Base-by-base conservation (phyloP, 2,113 vertebrate species). In the Tamias sibiricus region DNA sequence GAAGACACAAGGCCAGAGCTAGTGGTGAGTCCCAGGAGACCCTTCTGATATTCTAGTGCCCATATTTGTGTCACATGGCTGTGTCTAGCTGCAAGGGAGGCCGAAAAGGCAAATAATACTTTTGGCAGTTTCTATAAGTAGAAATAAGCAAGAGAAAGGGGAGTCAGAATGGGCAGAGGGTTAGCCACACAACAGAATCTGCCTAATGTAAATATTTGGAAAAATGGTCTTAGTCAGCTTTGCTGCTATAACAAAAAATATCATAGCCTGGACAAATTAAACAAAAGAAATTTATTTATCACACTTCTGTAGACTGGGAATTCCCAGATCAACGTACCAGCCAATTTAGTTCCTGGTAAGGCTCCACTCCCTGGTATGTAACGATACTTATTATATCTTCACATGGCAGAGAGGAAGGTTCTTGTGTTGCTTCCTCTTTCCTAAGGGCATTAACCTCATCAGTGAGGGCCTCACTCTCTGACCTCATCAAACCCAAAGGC, bases 161-260 rank as follows among this genome's bases (percentile, higher is more conserved):
- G 17, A 6, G 1, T 16, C 7, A 4, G 26, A n/a, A 44, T 4
- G 24, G 22, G 32, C 13, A 28, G 5, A 16, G 32, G 42, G 2
- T 54, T 28, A 42, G 16, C 20, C 71, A 57, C 8, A 8, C 62
- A 91, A 19, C 0, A 32, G 59, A 40, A 37, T 14, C 59, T 19
- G 8, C 8, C 17, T 14, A 94, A 68, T 66, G 8, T 13, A 40
- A 87, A 80, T 24, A 9, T 85, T 68, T 35, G 83, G 40, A 84
- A 88, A 49, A 47, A 79, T 5, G 8, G 32, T 10, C 0, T 49
- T 26, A 32, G 6, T 89, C 22, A 3, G 14, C 42, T 64, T 20
- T 47, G 81, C 69, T 87, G 22, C 47, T 71, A 7, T 22, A 40
- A 93, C 0, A 59, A 86, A 28, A 95, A 87, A 22, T 28, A 44